Evolutionary conservation across 2,888 invertebrate genomes (phyloP), one percentile per base, ranked within the genome.

Genomic region (Ametastegia equiseti): DNA sequence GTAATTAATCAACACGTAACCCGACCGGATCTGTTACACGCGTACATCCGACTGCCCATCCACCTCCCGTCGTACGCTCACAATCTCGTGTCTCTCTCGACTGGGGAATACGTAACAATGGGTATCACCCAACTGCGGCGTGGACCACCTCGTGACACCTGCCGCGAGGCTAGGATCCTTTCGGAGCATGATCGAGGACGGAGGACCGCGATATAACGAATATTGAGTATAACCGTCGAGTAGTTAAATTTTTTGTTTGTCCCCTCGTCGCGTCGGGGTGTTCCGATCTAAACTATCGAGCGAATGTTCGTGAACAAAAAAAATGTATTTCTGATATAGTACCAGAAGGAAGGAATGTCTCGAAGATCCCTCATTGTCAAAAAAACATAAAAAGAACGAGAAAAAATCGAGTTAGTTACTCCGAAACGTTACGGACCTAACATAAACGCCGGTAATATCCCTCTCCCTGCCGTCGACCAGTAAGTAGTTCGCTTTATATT

Each of bases 81-180:
- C n/a, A n/a, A n/a, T n/a, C n/a, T 23, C 60, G 60, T 30, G 60
- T 30, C 5, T 15, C 5, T 4, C 4, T 60, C 30, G 60, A 13
- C 30, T 30, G 15, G 23, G 23, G 15, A 60, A 60, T 60, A 60
- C 60, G 60, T 60, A 60, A 60, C 60, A 60, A 60, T 60, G 27
- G n/a, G 50, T 54, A 75, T 9, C 54, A 75, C 75, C 33, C 23
- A 75, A 75, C 36, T 11, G 15, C 50, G 36, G 47, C 50, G 33
- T 75, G 71, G 54, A 75, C 50, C n/a, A n/a, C n/a, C 54, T 75
- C 36, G 75, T 36, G 75, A 54, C 75, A 75, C 75, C 75, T 54
- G 50, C 36, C 19, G 36, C 11, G 36, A 54, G 75, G 75, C 75
- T 54, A 54, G 27, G n/a, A 67, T 71, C 45, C 71, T 47, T n/a